Evolutionary conservation across 1,140 invertebrate species (phyloP), one percentile per base, ranked within the genome.

Genomic region (Spodoptera frugiperda): DNA sequence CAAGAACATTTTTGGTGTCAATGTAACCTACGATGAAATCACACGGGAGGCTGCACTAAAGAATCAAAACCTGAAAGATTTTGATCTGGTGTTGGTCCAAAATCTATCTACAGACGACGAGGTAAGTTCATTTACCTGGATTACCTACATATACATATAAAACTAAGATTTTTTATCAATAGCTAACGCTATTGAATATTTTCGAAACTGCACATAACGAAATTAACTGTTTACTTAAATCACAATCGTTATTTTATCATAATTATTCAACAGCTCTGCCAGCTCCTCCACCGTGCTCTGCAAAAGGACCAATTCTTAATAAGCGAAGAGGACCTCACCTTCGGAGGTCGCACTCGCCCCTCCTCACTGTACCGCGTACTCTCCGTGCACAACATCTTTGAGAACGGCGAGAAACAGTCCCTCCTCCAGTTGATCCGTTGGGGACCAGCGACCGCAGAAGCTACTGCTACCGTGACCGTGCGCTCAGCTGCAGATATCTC

Each of bases 51-150:
- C 19, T 19, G 49, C 53, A 12, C 10, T 83, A 57, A 53, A 57
- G 14, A 57, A 53, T 54, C 49, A 57, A 21, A 67, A 72, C 11
- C 12, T 76, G 0, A 39, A 63, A 44, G 54, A 61, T 46, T 54
- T 59, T 59, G 78, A 82, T 74, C 33, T 82, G 3, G 48, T 84
- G 17, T 14, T 84, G 21, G 57, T 78, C 11, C 76, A 78, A 44
- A 76, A 81, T 54, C 49, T 84, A 12, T 68, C 78, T 5, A 65
- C 10, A 2, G 78, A 83, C 61, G 79, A 81, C n/a, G 78, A 65
- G 2, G 83, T 84, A 79, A 76, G 83, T 44, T 5, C 30, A 55
- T 51, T 14, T 49, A 3, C 3, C 0, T 15, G 6, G 17, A 17
- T 19, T 12, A 33, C 8, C 12, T n/a, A 33, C 21, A n/a, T 15